A percentile compares a stretch with the other conserved stretches of the same genome.
Conservation (phyloP, 37 sponge, comb jelly and placozoan genomes). For the Mnemiopsis leidyi region DNA sequence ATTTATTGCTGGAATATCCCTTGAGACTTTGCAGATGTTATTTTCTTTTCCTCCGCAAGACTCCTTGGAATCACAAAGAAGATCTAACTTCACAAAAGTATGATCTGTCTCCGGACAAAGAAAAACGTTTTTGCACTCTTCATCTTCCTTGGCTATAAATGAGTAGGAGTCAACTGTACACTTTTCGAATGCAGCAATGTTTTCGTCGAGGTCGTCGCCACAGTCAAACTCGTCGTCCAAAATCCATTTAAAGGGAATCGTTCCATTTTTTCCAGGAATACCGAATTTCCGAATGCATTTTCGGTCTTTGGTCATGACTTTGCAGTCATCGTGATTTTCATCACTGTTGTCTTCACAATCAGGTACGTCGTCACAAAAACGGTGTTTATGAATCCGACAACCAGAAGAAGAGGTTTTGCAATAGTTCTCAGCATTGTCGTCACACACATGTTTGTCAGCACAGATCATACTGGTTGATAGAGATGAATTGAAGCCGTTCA, state of each 20-base stretch:
- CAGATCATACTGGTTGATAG: neutral
- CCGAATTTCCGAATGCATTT: no score
- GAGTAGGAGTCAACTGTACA: no score
- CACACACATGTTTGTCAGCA: neutral
- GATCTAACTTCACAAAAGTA: neutral
- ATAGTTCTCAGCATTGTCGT: neutral
- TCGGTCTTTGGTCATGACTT: neutral
- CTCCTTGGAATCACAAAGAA: neutral
- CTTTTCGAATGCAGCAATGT: no score
- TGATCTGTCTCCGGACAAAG: neutral
- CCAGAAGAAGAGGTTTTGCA: neutral
- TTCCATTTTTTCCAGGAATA: no score
- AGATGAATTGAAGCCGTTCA: neutral
- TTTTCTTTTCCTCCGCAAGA: neutral
- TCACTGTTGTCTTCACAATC: neutral
- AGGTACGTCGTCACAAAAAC: neutral
- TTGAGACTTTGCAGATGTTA: neutral
- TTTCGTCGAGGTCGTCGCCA: no score
- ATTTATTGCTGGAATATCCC: neutral
- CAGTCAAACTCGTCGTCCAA: no score
- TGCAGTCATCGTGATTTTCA: neutral
- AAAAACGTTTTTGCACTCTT: neutral
- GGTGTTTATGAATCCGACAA: neutral
- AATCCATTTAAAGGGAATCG: no score
- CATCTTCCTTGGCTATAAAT: neutral